phyloP scores from a whole-genome alignment of 1,140 invertebrate species.

The Xylocopa sonorina region DNA sequence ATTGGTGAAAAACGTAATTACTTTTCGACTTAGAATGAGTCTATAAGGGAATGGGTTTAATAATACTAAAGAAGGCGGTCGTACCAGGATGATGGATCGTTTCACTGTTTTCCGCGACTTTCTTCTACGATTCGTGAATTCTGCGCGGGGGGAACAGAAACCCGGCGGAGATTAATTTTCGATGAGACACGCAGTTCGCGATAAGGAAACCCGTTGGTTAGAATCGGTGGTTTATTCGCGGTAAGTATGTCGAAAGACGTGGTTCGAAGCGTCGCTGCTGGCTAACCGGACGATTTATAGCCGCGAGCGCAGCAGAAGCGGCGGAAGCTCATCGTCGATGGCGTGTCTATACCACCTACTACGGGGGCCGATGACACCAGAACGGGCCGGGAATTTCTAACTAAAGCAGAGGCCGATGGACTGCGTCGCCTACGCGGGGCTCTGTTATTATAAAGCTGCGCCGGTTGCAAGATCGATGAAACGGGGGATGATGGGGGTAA shows the following conservation, averaged over 20 bases:
- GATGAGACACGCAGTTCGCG: neutral
- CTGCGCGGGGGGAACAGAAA: neutral
- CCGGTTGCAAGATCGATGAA: neutral
- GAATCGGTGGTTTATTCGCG: neutral
- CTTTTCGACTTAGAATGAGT: too few species aligned
- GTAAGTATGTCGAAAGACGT: constrained; percentile 3
- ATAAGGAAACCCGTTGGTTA: constrained; percentile 5
- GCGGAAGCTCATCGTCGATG: neutral
- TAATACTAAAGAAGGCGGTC: too few species aligned
- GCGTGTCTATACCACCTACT: constrained; percentile 23
- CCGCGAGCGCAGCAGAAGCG: neutral
- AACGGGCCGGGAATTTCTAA: constrained; percentile 5
- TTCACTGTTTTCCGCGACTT: too few species aligned
- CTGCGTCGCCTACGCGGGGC: too few species aligned
- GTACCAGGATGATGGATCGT: too few species aligned
- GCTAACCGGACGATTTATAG: constrained; percentile 13
- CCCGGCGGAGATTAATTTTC: constrained; percentile 20
- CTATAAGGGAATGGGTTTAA: too few species aligned
- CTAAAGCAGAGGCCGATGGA: neutral
- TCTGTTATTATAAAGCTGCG: neutral
- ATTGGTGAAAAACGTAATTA: too few species aligned
- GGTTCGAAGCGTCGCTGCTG: neutral
- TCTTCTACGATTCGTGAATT: too few species aligned
- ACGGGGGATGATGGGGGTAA: neutral
- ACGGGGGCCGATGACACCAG: constrained; percentile 13